Conservation (phyloP, 2,113 vertebrate species). For the Calyptommatus sinebrachiatus region DNA sequence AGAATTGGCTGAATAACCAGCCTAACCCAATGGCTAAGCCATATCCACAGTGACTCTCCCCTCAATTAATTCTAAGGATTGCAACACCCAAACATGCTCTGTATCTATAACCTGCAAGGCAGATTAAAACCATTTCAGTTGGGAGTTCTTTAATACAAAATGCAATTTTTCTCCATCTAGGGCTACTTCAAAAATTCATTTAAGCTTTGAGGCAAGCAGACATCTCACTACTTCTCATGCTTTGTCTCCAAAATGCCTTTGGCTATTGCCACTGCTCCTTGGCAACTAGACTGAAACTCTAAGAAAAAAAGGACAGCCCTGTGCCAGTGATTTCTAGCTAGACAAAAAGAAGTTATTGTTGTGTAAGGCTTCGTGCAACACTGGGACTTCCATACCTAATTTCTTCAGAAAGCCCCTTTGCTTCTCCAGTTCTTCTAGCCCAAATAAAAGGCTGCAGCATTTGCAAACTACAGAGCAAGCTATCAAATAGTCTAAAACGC, state of each 20-base stretch:
- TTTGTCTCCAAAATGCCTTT: background rate
- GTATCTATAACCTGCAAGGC: no score
- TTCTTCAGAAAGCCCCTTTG: background rate
- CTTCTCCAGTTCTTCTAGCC: background rate
- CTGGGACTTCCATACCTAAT: accelerated
- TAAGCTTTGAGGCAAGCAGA: background rate
- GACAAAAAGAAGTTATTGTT: slow-evolving; percentile 19
- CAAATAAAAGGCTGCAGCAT: background rate
- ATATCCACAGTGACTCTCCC: no score
- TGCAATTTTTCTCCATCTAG: no score
- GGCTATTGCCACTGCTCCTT: background rate
- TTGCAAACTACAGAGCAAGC: background rate
- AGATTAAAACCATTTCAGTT: no score
- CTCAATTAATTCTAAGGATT: no score
- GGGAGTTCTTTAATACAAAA: no score
- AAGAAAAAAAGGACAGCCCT: background rate
- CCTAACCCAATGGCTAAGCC: no score
- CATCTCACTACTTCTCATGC: background rate
- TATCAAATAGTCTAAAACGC: background rate
- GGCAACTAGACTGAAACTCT: background rate
- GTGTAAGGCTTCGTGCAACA: background rate
- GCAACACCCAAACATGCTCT: no score
- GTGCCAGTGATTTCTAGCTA: background rate
- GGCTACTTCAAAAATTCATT: no score
- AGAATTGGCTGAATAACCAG: no score